Conservation (phyloP, 2,113 vertebrate genomes). For the Daubentonia madagascariensis region DNA sequence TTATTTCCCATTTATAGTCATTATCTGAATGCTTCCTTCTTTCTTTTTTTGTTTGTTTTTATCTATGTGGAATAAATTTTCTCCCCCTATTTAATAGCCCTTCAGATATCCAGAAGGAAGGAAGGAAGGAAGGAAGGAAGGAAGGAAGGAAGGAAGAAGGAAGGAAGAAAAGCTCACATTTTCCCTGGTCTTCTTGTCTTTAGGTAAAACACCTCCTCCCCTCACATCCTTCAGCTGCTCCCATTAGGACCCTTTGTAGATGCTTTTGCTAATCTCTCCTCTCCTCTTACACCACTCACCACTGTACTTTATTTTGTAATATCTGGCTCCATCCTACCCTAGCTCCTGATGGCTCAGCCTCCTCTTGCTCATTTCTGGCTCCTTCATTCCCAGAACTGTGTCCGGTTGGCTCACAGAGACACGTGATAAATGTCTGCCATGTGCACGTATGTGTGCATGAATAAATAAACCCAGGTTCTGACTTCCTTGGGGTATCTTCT, state of each 20-base stretch:
- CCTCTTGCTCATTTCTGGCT: not conserved
- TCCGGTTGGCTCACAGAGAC: not conserved
- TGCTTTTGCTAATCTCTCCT: not conserved
- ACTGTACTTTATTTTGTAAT: not conserved
- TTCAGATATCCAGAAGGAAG: not conserved
- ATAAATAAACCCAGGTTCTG: not conserved
- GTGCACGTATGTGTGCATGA: not conserved
- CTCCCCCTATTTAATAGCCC: not conserved
- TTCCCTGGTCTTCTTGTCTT: not conserved
- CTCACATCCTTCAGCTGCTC: not conserved
- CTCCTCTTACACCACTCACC: not conserved
- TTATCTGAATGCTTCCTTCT: not conserved
- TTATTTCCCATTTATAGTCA: not conserved
- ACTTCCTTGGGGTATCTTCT: not conserved
- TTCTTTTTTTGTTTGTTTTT: not conserved
- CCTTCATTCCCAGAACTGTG: not conserved
- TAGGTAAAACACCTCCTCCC: not conserved
- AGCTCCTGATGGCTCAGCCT: not conserved
- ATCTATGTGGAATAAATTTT: not conserved
- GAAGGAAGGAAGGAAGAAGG: not conserved
- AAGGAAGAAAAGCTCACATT: not conserved
- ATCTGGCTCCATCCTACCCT: not conserved
- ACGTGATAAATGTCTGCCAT: not conserved
- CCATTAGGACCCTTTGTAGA: not conserved
- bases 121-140: no score